Evolutionary conservation across 2,113 vertebrate species (phyloP), one percentile per base, ranked within the genome.

Genomic region (Cathartes aura): DNA sequence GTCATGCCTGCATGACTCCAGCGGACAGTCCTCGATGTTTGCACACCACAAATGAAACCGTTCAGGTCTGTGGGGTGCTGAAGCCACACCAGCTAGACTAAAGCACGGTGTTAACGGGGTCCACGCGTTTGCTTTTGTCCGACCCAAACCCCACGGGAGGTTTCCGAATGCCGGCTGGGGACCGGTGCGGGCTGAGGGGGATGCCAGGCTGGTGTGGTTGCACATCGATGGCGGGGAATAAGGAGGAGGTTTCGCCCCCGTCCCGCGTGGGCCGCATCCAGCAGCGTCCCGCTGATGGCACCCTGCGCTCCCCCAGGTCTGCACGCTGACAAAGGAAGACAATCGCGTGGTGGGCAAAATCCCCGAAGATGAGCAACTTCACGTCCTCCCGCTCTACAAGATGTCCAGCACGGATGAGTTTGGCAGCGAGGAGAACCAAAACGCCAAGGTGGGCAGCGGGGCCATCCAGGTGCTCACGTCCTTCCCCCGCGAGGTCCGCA

Each of bases 261-360:
- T 43, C 40, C 53, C 3, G 2, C 38, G 2, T 0, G 1, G 11
- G 30, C n/a, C 3, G 2, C 43, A 4, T 14, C 32, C 15, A 1
- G 18, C 66, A 55, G 72, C n/a, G 3, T 30, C 59, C 45, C 12
- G 1, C 90, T 94, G 64, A 94, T 2, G 18, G 34, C 47, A 1
- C 26, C 36, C 19, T 12, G n/a, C 0, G 5, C 76, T 67, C 67
- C 34, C n/a, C 45, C 89, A 99, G 99, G 99, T 99, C 96, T 99
- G 99, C 95, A 99, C 99, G 24, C 98, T 99, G 93, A 99, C 99
- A 0, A 99, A 99, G 98, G 99, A 99, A 97, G 99, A 99, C 98
- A 99, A 99, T 99, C 99, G 99, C 6, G 92, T 90, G n/a, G 98
- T 99, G 88, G 99, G 99, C 27, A 98, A 98, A 90, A 98, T 99